A percentile compares a stretch with the other conserved stretches of the same genome.
These are phyloP conservation scores for Brotula barbata DNA, from an alignment of 2,797 vertebrate species.

Conservation along the genomic window DNA sequence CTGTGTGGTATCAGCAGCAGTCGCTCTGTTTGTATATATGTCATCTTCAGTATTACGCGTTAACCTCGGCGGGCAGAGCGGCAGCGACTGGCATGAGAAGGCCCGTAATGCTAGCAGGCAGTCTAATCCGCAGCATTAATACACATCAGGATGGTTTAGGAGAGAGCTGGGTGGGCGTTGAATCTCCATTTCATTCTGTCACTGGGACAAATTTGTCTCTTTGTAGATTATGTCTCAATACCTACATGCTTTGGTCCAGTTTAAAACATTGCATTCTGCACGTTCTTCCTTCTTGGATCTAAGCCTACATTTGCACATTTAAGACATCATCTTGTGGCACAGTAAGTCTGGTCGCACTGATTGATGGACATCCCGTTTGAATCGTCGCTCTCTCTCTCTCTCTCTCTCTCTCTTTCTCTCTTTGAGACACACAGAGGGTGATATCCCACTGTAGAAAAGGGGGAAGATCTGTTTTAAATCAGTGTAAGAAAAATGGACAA, in stretches of 20 bases:
- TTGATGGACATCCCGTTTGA: slow-evolving; percentile 57
- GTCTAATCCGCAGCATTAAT: slow-evolving; percentile 56
- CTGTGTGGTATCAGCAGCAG: slow-evolving; percentile 31
- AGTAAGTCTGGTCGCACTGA: slow-evolving; percentile 37
- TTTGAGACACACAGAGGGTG: slow-evolving; percentile 28
- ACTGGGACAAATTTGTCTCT: slow-evolving; percentile 35
- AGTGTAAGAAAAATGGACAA: slow-evolving; percentile 61
- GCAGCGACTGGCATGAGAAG: slow-evolving; percentile 50
- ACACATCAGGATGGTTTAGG: slow-evolving; percentile 42
- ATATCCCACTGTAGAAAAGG: slow-evolving; percentile 58
- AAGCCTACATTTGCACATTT: slow-evolving; percentile 20
- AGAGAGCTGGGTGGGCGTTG: slow-evolving; percentile 42
- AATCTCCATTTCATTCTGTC: slow-evolving; percentile 48
- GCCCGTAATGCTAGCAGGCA: slow-evolving; percentile 49
- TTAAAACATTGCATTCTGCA: slow-evolving; percentile 4
- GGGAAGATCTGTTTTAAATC: slow-evolving; percentile 72
- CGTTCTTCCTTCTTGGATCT: slow-evolving; percentile 5
- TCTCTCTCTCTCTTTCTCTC: too few relatives aligned
- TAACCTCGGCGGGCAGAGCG: slow-evolving; percentile 40
- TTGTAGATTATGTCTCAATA: slow-evolving; percentile 23
- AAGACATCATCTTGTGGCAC: slow-evolving; percentile 40
- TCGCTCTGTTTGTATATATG: slow-evolving; percentile 28
- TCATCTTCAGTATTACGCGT: slow-evolving; percentile 44
- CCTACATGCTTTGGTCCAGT: slow-evolving; percentile 7
- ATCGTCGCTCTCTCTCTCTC: slow-evolving; percentile 14